These are phyloP conservation scores for Eristalinus sepulchralis DNA, from an alignment of 2,888 invertebrate species.

Conservation along the genomic window DNA sequence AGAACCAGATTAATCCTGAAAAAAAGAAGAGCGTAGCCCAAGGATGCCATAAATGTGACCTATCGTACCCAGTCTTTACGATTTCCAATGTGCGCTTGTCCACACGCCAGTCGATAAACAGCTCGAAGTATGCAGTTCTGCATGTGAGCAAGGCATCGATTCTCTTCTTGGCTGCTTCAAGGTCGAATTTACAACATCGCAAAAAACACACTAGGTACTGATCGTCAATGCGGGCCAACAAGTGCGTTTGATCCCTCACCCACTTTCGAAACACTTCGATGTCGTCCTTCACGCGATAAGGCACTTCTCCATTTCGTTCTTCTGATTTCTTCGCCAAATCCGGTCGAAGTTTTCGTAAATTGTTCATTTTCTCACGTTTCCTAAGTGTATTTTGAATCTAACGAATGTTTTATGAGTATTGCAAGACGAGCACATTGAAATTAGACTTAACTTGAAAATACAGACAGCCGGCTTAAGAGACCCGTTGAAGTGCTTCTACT, in stretches of 20 bases:
- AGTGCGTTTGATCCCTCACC: constrained; percentile 82
- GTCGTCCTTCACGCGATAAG: neutral
- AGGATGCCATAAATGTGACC: neutral
- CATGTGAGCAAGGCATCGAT: constrained; percentile 83
- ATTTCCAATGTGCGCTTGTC: neutral
- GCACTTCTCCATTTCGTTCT: neutral
- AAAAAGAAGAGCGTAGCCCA: neutral
- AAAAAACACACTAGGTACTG: constrained; percentile 85
- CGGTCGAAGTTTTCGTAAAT: neutral
- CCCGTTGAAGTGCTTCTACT: neutral
- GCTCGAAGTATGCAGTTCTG: constrained; percentile 83
- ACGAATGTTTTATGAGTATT: neutral
- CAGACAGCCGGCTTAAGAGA: neutral
- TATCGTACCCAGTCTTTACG: neutral
- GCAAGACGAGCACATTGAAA: neutral
- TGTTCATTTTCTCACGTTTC: neutral
- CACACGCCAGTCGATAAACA: constrained; percentile 80
- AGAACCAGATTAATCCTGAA: neutral
- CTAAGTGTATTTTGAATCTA: neutral
- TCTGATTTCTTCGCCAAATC: neutral
- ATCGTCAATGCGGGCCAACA: constrained; percentile 80
- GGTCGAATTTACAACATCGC: constrained; percentile 85
- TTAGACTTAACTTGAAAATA: neutral
- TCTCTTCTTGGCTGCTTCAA: constrained; percentile 85
- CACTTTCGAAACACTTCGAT: constrained; percentile 78